Evolutionary conservation across 2,113 vertebrate genomes (phyloP).

Genomic region (Tyto alba): DNA sequence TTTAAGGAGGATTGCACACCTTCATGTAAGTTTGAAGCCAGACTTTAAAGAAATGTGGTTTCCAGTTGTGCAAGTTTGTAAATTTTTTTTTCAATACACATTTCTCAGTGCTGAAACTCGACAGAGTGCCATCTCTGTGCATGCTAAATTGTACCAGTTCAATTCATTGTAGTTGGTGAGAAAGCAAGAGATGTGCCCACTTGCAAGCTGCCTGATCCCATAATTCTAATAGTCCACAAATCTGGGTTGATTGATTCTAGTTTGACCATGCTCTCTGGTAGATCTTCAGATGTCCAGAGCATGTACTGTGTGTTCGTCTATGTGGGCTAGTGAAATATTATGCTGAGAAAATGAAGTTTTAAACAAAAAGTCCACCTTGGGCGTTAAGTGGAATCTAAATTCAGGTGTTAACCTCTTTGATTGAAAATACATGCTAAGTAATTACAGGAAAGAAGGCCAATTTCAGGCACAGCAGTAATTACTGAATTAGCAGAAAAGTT

Average conservation of each 20-base stretch:
- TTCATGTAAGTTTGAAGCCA: not conserved
- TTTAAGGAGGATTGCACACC: not conserved
- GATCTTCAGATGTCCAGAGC: slow-evolving; percentile 16
- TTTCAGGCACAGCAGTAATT: slow-evolving; percentile 90
- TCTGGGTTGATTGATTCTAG: not conserved
- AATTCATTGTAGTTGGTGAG: not conserved
- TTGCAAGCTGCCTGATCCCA: not conserved
- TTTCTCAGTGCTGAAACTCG: not conserved
- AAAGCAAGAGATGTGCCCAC: not conserved
- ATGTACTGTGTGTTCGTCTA: not conserved
- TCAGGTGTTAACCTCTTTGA: slow-evolving; percentile 83
- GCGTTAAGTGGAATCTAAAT: slow-evolving; percentile 85
- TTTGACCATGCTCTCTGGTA: not conserved
- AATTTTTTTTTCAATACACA: accelerated
- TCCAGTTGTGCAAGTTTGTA: not conserved
- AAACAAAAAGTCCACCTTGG: slow-evolving; percentile 78
- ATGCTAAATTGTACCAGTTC: not conserved
- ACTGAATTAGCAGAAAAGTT: slow-evolving; percentile 98
- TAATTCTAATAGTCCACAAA: too few relatives aligned
- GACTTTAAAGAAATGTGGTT: not conserved
- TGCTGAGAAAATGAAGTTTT: slow-evolving; percentile 73
- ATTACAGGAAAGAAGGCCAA: slow-evolving; percentile 81
- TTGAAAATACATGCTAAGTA: slow-evolving; percentile 77
- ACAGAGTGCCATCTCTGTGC: not conserved
- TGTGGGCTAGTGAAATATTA: slow-evolving; percentile 67